Conservation (phyloP, 2,888 invertebrate species). For the Aethes cnicana region DNA sequence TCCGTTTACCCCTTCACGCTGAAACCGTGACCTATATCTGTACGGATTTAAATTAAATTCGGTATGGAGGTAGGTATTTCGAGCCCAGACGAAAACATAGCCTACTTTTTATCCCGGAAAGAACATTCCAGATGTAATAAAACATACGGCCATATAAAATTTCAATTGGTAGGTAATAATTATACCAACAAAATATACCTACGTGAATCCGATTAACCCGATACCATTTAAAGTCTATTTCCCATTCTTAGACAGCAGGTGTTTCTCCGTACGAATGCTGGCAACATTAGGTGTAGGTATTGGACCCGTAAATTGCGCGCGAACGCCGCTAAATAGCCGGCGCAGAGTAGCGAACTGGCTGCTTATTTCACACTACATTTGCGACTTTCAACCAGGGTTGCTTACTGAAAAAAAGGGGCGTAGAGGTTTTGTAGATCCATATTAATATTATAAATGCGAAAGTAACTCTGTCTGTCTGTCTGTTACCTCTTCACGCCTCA, state of each 20-base stretch:
- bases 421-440: no score
- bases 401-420: not conserved
- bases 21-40: no score
- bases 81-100: no score
- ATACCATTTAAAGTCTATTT: not conserved
- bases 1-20: no score
- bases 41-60: no score
- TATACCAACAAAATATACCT: not conserved
- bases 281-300: conserved; percentile 2
- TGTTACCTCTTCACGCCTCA: no score
- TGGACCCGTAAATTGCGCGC: conserved; percentile 24
- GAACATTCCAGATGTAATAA: no score
- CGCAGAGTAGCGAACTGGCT: conserved; percentile 1
- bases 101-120: no score
- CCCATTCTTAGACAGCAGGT: not conserved
- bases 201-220: not conserved
- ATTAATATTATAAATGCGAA: no score
- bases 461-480: no score
- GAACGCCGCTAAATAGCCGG: conserved; percentile 13
- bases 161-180: not conserved
- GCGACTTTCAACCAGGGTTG: conserved; percentile 9
- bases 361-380: conserved; percentile 31
- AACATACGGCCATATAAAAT: no score
- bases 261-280: not conserved
- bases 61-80: no score